Base-by-base conservation (phyloP, 2,113 vertebrate species). In the Aegypius monachus region DNA sequence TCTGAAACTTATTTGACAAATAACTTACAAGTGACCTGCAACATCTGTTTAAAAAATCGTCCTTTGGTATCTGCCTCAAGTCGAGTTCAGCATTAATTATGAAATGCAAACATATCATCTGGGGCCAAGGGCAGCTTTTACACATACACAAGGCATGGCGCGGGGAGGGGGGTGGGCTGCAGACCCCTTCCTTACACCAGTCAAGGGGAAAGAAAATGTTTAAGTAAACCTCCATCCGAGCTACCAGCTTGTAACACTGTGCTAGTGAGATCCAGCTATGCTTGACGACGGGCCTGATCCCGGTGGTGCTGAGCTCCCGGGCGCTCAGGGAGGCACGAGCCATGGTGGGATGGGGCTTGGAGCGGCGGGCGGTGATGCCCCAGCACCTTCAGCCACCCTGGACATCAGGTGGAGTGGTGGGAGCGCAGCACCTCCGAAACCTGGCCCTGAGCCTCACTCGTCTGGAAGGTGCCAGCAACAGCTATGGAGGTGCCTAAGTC, bases 11-110 rank as follows among this genome's bases (percentile, higher is more conserved):
- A 90, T 93, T 93, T 90, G 93, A 94, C 97, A 96, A 78, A 91
- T 94, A 95, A 93, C 97, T 96, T 93, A 85, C 88, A 92, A 70
- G 90, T 65, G 96, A 97, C 96, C 96, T 56, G 29, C 59, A 73
- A 96, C 95, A 95, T 96, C 94, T 91, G 96, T 82, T 93, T 91
- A 94, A 96, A 97, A 96, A 92, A 73, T 79, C 0, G 77, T 86
- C 75, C 75, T 90, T 92, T 58, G 20, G 40, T 94, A 72, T 93
- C 93, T 93, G 91, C 85, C 97, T 86, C 75, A 20, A 80, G 56
- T 70, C 1, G 25, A 86, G 80, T 43, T 88, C 89, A 70, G 56
- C 63, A 59, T 95, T 91, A 93, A 96, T 85, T 95, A 94, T 81
- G 82, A 95, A 91, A 88, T 29, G 66, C 91, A 95, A 95, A 94